Evolutionary conservation across 2,888 invertebrate genomes (phyloP), one percentile per base, ranked within the genome.

Genomic region (Chrysolina oricalcia): DNA sequence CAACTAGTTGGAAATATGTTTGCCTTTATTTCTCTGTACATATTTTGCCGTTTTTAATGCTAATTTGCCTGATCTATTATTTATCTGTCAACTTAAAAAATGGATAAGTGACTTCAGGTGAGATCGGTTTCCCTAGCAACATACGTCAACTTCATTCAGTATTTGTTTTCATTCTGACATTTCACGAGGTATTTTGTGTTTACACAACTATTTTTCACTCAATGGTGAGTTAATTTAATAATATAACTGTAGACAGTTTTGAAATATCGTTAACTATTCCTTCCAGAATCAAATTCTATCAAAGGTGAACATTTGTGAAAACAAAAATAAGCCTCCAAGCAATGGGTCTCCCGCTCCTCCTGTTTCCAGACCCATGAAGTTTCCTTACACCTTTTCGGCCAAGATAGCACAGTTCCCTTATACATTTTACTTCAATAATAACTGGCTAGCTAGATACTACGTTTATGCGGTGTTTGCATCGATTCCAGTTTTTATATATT

Each of bases 321-420:
- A 21, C 17, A 59, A 41, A 35, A n/a, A 13, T 19, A 67, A 72
- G 43, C 46, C 56, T n/a, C 11, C 50, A 6, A 23, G 67, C 4
- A 50, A 67, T 67, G 48, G 17, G 10, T 15, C 67, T n/a, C 59
- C 48, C 1, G 2, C 41, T 2, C 23, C 48, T 11, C 17, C 43
- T 0, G n/a, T 46, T 13, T 67, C 77, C 2, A 78, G 90, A 74
- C 89, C 88, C 27, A 92, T 93, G 92, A 91, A 90, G 83, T 93
- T 86, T 84, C 93, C 93, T 0, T 92, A 92, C 83, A 92, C 92
- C 0, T 78, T 89, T 0, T 74, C 89, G 0, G 91, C 92, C 0
- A 91, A 92, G 85, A 1, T 92, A 0, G 89, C 86, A 0, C 91
- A 91, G 81, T 93, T 93, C 81, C 93, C 93, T 0, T 91, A 82